phyloP scores from a whole-genome alignment of 2,797 vertebrate genomes.

The Mormyrus proboscirostris region DNA sequence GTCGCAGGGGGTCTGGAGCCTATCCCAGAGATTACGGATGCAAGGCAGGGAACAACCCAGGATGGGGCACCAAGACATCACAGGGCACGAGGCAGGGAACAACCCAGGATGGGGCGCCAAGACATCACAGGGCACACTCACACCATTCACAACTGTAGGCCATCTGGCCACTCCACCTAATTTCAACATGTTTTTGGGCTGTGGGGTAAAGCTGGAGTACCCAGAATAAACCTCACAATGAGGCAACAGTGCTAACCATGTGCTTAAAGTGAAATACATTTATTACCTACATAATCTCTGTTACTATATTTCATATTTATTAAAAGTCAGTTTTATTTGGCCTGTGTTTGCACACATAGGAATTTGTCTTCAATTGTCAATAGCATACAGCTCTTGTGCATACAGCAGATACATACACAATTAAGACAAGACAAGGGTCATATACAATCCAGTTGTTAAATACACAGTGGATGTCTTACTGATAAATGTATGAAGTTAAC shows the following conservation, averaged over 20 bases:
- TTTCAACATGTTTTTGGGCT: not conserved
- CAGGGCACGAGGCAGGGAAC: too few relatives aligned
- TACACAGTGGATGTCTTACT: not conserved
- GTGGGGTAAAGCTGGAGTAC: not conserved
- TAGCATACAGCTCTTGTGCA: not conserved
- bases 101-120: not conserved
- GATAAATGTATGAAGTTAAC: not conserved
- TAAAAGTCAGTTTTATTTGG: not conserved
- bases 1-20: not conserved
- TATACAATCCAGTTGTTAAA: not conserved
- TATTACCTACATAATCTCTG: not conserved
- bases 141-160: not conserved
- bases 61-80: not conserved
- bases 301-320: not conserved
- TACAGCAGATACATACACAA: not conserved
- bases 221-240: not conserved
- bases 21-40: not conserved
- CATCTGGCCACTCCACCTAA: not conserved
- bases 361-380: not conserved
- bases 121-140: not conserved
- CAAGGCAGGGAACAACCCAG: not conserved
- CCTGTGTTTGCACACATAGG: not conserved
- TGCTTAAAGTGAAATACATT: not conserved
- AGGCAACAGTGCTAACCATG: not conserved
- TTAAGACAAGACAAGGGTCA: not conserved